Evolutionary conservation across 2,113 vertebrate genomes (phyloP).

Genomic region (Nansenia antarctica): DNA sequence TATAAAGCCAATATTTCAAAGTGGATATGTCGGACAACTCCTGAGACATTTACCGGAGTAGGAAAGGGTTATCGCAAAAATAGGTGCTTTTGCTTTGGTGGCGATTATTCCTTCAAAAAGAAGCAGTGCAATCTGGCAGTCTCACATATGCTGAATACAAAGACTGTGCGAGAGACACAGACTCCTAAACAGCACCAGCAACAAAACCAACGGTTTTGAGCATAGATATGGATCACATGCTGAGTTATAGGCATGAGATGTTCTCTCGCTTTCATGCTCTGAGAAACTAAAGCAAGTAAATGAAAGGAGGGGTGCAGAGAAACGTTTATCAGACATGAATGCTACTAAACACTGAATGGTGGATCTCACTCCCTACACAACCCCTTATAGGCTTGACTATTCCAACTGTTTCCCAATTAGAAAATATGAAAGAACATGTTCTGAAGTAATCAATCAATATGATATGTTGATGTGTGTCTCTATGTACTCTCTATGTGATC

Average conservation of each 20-base stretch:
- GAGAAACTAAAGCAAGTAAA: neutral
- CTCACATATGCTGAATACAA: constrained; percentile 46
- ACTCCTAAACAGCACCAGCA: constrained; percentile 4
- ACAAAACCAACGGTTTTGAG: neutral
- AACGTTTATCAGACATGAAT: neutral
- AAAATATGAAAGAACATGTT: neutral
- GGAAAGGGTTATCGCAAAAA: constrained; percentile 53
- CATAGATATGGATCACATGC: constrained; percentile 43
- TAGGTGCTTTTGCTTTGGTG: constrained; percentile 67
- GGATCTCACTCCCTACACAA: neutral
- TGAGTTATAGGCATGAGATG: constrained; percentile 47
- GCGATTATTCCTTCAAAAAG: constrained; percentile 51
- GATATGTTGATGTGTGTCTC: neutral
- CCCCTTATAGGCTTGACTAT: neutral
- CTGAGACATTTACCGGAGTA: constrained; percentile 22
- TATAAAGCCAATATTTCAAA: constrained; percentile 42
- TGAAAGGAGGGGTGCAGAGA: neutral
- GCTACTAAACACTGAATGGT: neutral
- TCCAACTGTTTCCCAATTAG: neutral
- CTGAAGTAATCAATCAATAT: neutral
- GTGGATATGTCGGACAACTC: constrained; percentile 60
- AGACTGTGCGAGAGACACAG: constrained; percentile 42
- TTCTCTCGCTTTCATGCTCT: constrained; percentile 12
- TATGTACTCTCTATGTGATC: neutral
- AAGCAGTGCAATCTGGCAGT: constrained; percentile 52